Evolutionary conservation across 2,888 invertebrate genomes (phyloP).

Genomic region (Tiliacea aurago): DNA sequence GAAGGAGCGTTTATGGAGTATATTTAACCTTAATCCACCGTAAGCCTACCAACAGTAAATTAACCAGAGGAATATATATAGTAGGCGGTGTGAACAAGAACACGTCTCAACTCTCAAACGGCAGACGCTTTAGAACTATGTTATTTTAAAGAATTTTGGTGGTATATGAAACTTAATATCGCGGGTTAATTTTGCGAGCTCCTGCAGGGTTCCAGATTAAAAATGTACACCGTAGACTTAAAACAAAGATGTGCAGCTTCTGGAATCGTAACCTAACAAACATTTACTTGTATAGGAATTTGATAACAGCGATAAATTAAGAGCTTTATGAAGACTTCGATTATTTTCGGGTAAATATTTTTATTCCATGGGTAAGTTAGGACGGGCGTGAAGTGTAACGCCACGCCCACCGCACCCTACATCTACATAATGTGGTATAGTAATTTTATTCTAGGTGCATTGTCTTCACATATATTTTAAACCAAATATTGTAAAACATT

Average conservation of each 20-base stretch:
- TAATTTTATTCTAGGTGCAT: no score
- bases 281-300: neutral
- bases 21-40: conserved; percentile 75
- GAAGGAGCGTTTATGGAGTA: conserved; percentile 63
- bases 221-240: conserved; percentile 65
- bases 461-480: no score
- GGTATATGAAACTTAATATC: conserved; percentile 67
- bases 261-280: conserved; percentile 47
- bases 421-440: no score
- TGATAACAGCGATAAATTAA: neutral
- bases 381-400: neutral
- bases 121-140: conserved; percentile 42
- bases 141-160: conserved; percentile 55
- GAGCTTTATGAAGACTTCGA: neutral
- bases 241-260: conserved; percentile 54
- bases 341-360: neutral
- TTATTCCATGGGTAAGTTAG: neutral
- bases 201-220: conserved; percentile 69
- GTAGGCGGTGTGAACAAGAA: conserved; percentile 68
- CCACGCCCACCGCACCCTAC: neutral
- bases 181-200: conserved; percentile 70
- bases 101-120: conserved; percentile 65
- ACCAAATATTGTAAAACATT: no score
- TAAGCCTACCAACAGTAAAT: conserved; percentile 78
- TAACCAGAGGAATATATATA: conserved; percentile 77